Evolutionary conservation across 2,888 invertebrate genomes (phyloP).

Genomic region (Coelogynopora nodosa): DNA sequence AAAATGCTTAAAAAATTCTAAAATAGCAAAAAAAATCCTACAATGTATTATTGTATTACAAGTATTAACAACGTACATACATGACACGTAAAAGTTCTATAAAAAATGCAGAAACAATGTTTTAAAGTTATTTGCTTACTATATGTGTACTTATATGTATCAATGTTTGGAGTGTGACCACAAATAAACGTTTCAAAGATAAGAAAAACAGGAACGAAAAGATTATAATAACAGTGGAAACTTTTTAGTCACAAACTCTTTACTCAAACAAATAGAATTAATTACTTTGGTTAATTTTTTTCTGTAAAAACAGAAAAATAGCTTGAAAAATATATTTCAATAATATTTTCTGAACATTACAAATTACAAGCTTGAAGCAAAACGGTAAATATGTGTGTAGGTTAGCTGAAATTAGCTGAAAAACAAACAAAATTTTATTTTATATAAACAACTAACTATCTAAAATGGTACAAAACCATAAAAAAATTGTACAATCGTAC

Average conservation of each 20-base stretch:
- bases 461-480: background rate
- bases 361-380: no score
- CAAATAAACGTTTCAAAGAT: background rate
- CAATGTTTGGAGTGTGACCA: background rate
- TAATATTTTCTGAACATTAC: no score
- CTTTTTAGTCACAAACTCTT: background rate
- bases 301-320: no score
- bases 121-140: background rate
- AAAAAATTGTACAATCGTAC: background rate
- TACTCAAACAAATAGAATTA: background rate
- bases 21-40: no score
- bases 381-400: no score
- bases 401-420: no score
- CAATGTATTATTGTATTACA: background rate
- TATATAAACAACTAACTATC: background rate
- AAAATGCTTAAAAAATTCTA: background rate
- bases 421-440: no score
- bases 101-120: background rate
- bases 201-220: background rate
- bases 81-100: background rate
- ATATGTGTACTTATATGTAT: background rate
- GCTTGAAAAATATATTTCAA: no score
- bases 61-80: background rate
- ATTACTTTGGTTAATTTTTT: background rate
- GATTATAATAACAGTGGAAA: background rate